These are phyloP conservation scores for Indri indri DNA, from an alignment of 2,113 vertebrate species.

Conservation along the genomic window DNA sequence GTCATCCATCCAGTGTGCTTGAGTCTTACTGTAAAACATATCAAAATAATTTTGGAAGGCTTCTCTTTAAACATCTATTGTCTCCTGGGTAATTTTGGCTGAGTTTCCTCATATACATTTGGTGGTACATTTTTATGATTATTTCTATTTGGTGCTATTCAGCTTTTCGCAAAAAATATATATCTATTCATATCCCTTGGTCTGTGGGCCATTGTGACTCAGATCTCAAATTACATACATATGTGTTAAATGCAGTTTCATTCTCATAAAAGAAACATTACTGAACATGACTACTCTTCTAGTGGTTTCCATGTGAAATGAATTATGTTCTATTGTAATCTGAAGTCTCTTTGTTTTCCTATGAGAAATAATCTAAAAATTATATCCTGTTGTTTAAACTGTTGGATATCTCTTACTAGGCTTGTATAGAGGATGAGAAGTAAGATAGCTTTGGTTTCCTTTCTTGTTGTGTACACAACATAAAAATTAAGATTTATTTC, in stretches of 20 bases:
- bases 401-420: neutral
- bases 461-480: neutral
- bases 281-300: neutral
- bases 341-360: constrained; percentile 6
- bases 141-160: constrained; percentile 38
- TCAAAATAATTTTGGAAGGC: constrained; percentile 37
- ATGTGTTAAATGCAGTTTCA: constrained; percentile 24
- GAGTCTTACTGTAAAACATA: neutral
- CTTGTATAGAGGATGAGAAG: neutral
- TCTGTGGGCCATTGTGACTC: neutral
- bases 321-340: constrained; percentile 19
- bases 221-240: constrained; percentile 40
- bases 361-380: constrained; percentile 11
- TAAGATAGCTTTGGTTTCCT: neutral
- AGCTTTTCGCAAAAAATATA: neutral
- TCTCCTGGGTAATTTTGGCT: neutral
- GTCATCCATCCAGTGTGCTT: neutral
- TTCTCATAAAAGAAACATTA: constrained; percentile 36
- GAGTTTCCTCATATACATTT: neutral
- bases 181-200: neutral
- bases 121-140: neutral
- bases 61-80: neutral
- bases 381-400: neutral
- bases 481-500: constrained; percentile 25
- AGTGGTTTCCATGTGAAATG: constrained; percentile 11